These are phyloP conservation scores for Drosophila dunni DNA, from an alignment of 1,140 invertebrate genomes.

Conservation along the genomic window DNA sequence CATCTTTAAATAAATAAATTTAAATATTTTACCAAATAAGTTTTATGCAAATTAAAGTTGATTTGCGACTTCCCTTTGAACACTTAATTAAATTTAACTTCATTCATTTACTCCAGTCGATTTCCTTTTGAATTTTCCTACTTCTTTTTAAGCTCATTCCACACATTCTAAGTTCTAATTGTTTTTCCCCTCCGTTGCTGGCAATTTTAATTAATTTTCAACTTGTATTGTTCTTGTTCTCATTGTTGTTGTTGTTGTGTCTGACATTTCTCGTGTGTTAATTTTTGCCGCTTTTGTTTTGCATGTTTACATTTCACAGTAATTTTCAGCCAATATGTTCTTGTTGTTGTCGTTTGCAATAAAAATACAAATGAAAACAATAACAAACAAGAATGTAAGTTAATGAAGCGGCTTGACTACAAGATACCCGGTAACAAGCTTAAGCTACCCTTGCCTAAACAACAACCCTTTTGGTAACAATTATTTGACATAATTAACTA, in stretches of 20 bases:
- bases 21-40: background rate
- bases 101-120: background rate
- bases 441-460: too few relatives aligned
- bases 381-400: constrained; percentile 2
- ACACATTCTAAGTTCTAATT: constrained; percentile 22
- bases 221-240: constrained; percentile 13
- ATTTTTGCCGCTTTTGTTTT: constrained; percentile 36
- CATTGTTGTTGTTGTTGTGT: constrained; percentile 4
- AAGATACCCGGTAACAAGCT: background rate
- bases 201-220: constrained; percentile 61
- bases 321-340: constrained; percentile 49
- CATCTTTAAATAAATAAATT: background rate
- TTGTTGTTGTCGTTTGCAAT: constrained; percentile 27
- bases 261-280: constrained; percentile 28
- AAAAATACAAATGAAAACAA: constrained; percentile 40
- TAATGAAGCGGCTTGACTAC: background rate
- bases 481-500: too few relatives aligned
- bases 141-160: background rate
- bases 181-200: constrained; percentile 36
- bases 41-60: background rate
- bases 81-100: background rate
- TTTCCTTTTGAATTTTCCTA: constrained; percentile 6
- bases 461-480: too few relatives aligned
- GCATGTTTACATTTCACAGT: constrained; percentile 60
- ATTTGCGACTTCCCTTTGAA: constrained; percentile 3